Conservation (phyloP, 2,113 vertebrate species). For the Passer montanus region DNA sequence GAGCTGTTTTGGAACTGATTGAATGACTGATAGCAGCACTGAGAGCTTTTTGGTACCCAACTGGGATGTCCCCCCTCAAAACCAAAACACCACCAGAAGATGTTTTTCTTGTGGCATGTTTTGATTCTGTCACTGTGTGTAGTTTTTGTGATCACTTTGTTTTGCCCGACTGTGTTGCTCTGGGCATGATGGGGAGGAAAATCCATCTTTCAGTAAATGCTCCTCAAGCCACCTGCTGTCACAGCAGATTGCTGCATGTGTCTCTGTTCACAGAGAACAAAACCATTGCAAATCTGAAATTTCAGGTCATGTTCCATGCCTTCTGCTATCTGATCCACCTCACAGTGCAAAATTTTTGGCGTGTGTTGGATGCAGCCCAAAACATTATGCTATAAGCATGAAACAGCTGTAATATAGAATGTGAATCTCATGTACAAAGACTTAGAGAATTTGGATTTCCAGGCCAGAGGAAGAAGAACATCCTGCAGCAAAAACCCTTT, state of each 20-base stretch:
- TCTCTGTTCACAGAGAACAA: not conserved
- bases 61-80: not conserved
- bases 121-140: not conserved
- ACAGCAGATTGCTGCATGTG: not conserved
- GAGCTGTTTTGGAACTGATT: not conserved
- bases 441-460: not conserved
- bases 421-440: not conserved
- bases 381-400: not conserved
- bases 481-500: not conserved
- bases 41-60: not conserved
- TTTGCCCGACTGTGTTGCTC: not conserved
- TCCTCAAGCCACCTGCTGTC: conserved; percentile 29
- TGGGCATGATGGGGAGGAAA: not conserved
- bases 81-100: not conserved
- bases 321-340: not conserved
- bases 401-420: not conserved
- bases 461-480: not conserved
- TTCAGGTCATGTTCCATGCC: not conserved
- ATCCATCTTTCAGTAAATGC: conserved; percentile 37
- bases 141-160: conserved; percentile 26
- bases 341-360: not conserved
- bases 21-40: not conserved
- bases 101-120: not conserved
- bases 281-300: not conserved
- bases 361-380: not conserved